Conservation (phyloP, 2,888 invertebrate species). For the Eumacrocentrus americanus region DNA sequence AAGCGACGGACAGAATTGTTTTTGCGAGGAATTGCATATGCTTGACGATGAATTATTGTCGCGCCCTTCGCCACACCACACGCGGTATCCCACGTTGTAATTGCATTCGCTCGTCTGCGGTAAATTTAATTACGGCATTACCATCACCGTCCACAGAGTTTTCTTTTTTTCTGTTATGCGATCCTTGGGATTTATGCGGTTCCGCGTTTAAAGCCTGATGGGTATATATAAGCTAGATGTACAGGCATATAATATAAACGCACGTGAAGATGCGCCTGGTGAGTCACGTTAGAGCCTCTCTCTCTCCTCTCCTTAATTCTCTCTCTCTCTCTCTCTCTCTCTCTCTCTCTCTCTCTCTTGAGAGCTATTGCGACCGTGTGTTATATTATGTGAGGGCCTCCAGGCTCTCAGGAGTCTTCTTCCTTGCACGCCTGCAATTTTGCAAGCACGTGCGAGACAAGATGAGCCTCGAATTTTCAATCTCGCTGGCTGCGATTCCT, state of each 20-base stretch:
- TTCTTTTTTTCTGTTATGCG: conserved; percentile 7
- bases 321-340: too few species aligned
- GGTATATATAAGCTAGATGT: not conserved
- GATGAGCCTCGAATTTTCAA: conserved; percentile 4
- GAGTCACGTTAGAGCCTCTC: conserved; percentile 2
- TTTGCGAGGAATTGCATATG: not conserved
- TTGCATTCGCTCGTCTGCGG: conserved; percentile 13
- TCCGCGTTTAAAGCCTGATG: conserved; percentile 2
- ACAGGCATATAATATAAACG: not conserved
- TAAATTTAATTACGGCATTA: conserved; percentile 20
- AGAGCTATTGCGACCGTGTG: conserved; percentile 13
- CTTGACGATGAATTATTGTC: conserved; percentile 18
- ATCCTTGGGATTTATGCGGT: conserved; percentile 8
- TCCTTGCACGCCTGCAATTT: not conserved
- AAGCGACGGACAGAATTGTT: conserved; percentile 9
- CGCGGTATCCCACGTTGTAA: conserved; percentile 8
- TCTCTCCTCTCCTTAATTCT: too few species aligned
- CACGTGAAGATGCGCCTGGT: not conserved
- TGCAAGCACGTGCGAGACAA: conserved; percentile 6
- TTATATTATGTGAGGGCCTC: conserved; percentile 8
- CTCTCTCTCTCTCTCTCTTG: not conserved
- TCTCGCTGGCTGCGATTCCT: not conserved
- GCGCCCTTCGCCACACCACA: not conserved
- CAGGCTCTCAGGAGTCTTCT: not conserved
- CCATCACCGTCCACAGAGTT: not conserved